Conservation (phyloP, 1,140 invertebrate species). For the Tyrophagus putrescentiae region DNA sequence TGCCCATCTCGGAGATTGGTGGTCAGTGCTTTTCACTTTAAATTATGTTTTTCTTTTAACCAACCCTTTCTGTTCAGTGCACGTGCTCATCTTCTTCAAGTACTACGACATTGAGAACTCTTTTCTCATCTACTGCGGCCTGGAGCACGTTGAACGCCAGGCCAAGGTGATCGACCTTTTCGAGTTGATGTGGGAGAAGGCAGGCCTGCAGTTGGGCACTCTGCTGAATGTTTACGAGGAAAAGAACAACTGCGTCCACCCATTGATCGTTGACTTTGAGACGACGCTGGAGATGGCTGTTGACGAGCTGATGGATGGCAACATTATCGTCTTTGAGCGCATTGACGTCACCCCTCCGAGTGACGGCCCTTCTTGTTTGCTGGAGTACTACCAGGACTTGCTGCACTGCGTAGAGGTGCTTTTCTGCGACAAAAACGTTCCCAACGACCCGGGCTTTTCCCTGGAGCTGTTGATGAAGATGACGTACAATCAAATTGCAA, state of each 20-base stretch:
- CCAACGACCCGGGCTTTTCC: conserved; percentile 79
- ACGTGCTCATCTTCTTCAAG: conserved; percentile 88
- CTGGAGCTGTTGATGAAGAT: conserved; percentile 82
- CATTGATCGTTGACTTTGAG: conserved; percentile 61
- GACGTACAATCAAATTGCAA: conserved; percentile 81
- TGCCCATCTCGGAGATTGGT: conserved; percentile 83
- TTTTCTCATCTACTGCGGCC: conserved; percentile 78
- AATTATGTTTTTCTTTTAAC: neutral
- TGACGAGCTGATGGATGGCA: conserved; percentile 75
- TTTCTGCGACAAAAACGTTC: conserved; percentile 87
- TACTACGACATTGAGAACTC: conserved; percentile 83
- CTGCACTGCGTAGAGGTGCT: conserved; percentile 58
- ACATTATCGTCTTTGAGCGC: conserved; percentile 86
- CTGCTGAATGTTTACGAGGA: conserved; percentile 44
- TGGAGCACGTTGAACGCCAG: conserved; percentile 69
- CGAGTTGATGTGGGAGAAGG: conserved; percentile 69
- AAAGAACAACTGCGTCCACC: conserved; percentile 75
- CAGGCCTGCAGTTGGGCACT: conserved; percentile 42
- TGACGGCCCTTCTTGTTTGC: conserved; percentile 66
- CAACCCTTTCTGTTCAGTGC: conserved; percentile 35
- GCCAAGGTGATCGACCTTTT: conserved; percentile 68
- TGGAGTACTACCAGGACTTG: conserved; percentile 62
- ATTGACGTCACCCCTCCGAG: conserved; percentile 48
- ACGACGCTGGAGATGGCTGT: conserved; percentile 65
- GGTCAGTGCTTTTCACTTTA: conserved; percentile 37